Evolutionary conservation across 1,140 invertebrate genomes (phyloP).

Genomic region (Leptinotarsa undecemlineata): DNA sequence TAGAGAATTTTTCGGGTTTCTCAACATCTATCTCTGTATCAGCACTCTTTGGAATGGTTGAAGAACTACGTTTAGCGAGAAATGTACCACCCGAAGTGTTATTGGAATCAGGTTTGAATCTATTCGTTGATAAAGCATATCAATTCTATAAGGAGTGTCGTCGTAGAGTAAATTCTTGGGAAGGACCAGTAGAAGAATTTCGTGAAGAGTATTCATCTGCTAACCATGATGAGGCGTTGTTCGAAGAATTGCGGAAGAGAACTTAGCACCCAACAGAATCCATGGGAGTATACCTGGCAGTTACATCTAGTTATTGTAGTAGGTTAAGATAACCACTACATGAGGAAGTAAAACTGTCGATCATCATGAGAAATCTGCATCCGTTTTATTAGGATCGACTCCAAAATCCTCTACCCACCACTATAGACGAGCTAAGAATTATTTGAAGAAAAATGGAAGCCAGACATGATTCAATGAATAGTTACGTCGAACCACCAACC

Average conservation of each 20-base stretch:
- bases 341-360: neutral
- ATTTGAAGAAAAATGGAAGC: neutral
- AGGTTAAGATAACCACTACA: neutral
- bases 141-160: slow-evolving; percentile 31
- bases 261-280: slow-evolving; percentile 27
- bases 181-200: neutral
- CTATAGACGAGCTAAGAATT: neutral
- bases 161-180: neutral
- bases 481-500: neutral
- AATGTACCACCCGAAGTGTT: neutral
- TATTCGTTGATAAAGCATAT: slow-evolving; percentile 32
- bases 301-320: slow-evolving; percentile 42
- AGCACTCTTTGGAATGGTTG: neutral
- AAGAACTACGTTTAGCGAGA: neutral
- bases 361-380: slow-evolving; percentile 9
- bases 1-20: neutral
- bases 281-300: slow-evolving; percentile 45
- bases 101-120: neutral
- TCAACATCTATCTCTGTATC: neutral
- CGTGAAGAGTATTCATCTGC: neutral
- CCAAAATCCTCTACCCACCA: slow-evolving; percentile 19
- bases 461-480: neutral
- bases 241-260: slow-evolving; percentile 40
- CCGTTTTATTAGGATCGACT: neutral
- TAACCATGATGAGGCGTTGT: slow-evolving; percentile 44